Conservation (phyloP, 2,888 invertebrate genomes). For the Tipula confusa region DNA sequence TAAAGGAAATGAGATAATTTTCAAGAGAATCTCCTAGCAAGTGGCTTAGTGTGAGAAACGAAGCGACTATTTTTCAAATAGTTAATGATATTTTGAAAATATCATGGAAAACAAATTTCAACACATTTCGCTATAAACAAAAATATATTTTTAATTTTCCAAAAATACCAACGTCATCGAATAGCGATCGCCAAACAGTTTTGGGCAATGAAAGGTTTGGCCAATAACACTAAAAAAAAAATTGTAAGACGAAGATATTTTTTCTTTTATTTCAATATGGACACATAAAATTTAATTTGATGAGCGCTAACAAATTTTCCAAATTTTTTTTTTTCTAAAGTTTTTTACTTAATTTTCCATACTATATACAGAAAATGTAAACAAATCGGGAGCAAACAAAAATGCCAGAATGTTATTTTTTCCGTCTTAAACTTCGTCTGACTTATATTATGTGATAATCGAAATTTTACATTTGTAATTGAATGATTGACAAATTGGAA, state of each 20-base stretch:
- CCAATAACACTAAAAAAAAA: background rate
- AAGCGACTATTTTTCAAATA: no score
- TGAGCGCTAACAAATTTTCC: background rate
- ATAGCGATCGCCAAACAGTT: background rate
- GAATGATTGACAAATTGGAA: constrained; percentile 29
- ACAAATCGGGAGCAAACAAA: background rate
- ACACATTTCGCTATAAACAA: background rate
- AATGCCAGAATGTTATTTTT: background rate
- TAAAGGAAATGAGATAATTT: no score
- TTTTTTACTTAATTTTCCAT: no score
- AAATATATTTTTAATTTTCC: background rate
- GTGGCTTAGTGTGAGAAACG: no score
- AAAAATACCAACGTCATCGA: background rate
- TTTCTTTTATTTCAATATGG: background rate
- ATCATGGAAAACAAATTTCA: background rate
- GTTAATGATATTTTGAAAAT: background rate
- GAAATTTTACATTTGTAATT: constrained; percentile 29
- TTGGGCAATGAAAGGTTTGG: background rate
- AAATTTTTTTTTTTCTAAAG: background rate
- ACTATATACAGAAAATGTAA: constrained; percentile 13
- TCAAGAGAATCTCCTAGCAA: no score
- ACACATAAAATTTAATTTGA: constrained; percentile 12
- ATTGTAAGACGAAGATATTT: background rate
- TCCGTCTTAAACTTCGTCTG: background rate
- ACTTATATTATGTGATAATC: constrained; percentile 30